A percentile compares a stretch with the other conserved stretches of the same genome.
Conservation (phyloP, 2,797 vertebrate species). For the Girardinus metallicus region DNA sequence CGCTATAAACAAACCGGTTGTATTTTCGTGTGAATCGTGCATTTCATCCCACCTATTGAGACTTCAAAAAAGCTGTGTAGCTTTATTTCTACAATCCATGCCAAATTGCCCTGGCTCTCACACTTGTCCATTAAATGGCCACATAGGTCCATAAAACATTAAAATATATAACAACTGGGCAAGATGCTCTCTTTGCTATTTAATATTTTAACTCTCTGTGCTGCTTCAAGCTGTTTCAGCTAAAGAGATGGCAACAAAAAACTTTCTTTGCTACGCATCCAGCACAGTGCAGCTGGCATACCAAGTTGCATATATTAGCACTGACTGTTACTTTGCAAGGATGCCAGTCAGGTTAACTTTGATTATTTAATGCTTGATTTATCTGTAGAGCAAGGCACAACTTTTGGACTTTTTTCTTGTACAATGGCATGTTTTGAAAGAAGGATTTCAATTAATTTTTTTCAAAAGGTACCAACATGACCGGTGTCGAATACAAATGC, state of each 20-base stretch:
- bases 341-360: not conserved
- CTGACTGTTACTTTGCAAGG: not conserved
- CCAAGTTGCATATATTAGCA: not conserved
- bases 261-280: not conserved
- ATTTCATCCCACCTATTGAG: not conserved
- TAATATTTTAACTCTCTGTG: not conserved
- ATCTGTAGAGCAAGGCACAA: not conserved
- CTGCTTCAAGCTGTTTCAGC: conserved; percentile 2
- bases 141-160: not conserved
- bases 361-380: not conserved
- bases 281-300: not conserved
- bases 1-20: not conserved
- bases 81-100: not conserved
- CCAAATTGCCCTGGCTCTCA: conserved; percentile 1
- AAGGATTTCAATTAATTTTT: not conserved
- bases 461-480: not conserved
- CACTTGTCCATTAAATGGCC: not conserved
- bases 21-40: not conserved
- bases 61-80: not conserved
- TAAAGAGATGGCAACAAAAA: not conserved
- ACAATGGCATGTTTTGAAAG: not conserved
- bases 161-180: conserved; percentile 15
- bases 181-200: not conserved
- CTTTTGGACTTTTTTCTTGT: not conserved
- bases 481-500: not conserved